Base-by-base conservation (phyloP, 2,113 vertebrate species). In the Phoenicopterus ruber region DNA sequence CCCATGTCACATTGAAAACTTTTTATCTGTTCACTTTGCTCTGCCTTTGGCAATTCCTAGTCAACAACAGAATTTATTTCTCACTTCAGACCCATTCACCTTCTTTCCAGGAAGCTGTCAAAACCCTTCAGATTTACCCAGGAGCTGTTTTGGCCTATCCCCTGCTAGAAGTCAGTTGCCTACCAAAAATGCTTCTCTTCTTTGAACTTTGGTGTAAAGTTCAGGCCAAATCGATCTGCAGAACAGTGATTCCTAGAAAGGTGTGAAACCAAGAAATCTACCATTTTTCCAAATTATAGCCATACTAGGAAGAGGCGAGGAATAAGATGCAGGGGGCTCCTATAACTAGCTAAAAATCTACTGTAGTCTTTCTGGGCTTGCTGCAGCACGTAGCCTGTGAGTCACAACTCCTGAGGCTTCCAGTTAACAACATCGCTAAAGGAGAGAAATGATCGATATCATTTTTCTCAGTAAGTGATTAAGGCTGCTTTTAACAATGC, bases 381-480 rank as follows among this genome's bases (percentile, higher is more conserved):
- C 81, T 3, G 9, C 29, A 93, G 63, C 69, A 47, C 21, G 49
- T 13, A 67, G 69, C 34, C 81, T 87, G 22, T 94, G 95, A 96
- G 86, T 96, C 96, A 96, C 50, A 95, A 81, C 40, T 94, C 86
- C 92, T 1, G 4, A 76, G 67, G 76, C 80, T 93, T 86, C 49
- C 47, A 79, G 61, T 94, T 90, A 96, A 83, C 80, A 88, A 52
- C 42, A 42, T 42, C 15, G 42, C 67, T 93, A 57, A 93, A 92
- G 91, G 34, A 50, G 55, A 86, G 69, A 94, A 92, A 88, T 67
- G 7, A 92, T 97, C 40, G 13, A 86, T 96, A 86, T 19, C 3
- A 79, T 91, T 89, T 94, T 96, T 94, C 82, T 96, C 82, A 70
- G 88, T 59, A 63, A 92, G 88, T 90, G 92, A 96, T 96, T 96